Conservation (phyloP, 2,888 invertebrate genomes). For the Drosophila infuscata region DNA sequence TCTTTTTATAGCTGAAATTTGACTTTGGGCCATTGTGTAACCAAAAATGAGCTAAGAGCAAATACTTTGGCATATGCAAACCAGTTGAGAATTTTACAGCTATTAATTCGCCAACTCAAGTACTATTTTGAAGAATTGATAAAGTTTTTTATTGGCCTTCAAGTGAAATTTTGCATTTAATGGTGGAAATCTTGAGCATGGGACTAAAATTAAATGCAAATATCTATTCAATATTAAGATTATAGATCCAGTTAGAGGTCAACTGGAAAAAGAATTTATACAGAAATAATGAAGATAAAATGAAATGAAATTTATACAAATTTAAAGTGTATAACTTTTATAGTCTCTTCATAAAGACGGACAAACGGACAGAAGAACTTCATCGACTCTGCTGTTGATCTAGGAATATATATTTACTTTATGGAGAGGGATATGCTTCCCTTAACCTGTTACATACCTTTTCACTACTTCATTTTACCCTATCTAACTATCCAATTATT, state of each 20-base stretch:
- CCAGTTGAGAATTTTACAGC: neutral
- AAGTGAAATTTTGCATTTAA: neutral
- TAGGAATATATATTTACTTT: neutral
- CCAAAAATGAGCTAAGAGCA: neutral
- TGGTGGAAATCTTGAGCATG: neutral
- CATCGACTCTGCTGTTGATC: neutral
- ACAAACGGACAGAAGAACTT: neutral
- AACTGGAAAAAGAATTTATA: too few species aligned
- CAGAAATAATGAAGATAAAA: neutral
- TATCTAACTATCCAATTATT: too few species aligned
- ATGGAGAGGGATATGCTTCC: neutral
- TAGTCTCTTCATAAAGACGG: neutral
- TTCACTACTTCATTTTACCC: too few species aligned
- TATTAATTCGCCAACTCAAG: neutral
- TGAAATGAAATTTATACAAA: neutral
- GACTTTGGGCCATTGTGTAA: slow-evolving; percentile 16
- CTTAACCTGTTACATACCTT: neutral
- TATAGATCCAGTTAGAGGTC: too few species aligned
- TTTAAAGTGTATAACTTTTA: neutral
- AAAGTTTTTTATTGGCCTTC: neutral
- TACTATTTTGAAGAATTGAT: neutral
- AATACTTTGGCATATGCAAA: slow-evolving; percentile 9
- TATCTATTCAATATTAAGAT: neutral
- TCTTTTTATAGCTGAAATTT: slow-evolving; percentile 48
- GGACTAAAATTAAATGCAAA: neutral